Conservation (phyloP, 2,113 vertebrate species). For the Festucalex cinctus region DNA sequence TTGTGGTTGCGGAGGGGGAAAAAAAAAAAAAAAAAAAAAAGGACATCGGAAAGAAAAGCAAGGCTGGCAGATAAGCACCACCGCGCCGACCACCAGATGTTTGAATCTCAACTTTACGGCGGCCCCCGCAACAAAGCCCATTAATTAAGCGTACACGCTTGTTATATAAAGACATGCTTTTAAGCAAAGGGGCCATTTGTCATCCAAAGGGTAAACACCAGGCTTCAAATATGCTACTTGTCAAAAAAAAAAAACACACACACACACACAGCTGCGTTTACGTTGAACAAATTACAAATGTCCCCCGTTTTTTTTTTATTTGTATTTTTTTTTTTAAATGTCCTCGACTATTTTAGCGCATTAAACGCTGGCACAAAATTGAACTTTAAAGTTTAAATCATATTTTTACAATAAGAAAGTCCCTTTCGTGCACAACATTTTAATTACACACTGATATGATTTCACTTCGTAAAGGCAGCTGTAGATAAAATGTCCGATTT, state of each 20-base stretch:
- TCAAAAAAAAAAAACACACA: not conserved
- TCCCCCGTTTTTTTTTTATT: no score
- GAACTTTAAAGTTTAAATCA: not conserved
- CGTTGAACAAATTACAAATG: not conserved
- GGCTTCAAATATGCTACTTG: conserved; percentile 6
- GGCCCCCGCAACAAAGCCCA: not conserved
- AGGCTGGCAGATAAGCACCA: conserved; percentile 29
- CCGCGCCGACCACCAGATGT: conserved; percentile 10
- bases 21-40: not conserved
- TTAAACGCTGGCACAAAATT: not conserved
- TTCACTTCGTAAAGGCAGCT: not conserved
- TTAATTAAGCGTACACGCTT: not conserved
- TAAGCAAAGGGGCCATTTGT: not conserved
- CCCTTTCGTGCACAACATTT: not conserved
- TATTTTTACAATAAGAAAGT: not conserved
- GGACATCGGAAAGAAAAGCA: conserved; percentile 62
- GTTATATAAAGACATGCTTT: not conserved
- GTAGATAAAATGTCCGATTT: not conserved
- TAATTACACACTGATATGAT: no score
- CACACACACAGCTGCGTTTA: conserved; percentile 3
- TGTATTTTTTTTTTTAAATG: not conserved
- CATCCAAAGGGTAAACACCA: conserved; percentile 3
- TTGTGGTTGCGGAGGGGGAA: conserved; percentile 54
- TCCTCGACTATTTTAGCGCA: not conserved
- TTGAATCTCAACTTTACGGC: not conserved